phyloP scores from a whole-genome alignment of 2,797 vertebrate species.

The Sebastiscus albofasciatus region DNA sequence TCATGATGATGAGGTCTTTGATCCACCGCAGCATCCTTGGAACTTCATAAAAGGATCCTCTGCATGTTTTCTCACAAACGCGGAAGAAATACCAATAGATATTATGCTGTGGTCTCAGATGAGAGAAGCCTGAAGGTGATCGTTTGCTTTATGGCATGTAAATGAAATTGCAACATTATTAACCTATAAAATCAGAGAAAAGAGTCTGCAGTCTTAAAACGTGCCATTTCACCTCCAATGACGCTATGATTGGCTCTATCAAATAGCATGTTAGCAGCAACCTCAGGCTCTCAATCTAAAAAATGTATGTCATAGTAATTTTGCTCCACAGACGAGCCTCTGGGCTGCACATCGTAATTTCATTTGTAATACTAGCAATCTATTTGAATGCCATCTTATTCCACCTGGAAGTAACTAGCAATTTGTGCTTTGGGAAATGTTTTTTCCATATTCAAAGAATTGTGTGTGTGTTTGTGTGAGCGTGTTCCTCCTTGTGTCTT shows the following conservation, averaged over 20 bases:
- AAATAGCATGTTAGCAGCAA: constrained; percentile 1
- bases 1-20: constrained; percentile 26
- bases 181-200: constrained; percentile 8
- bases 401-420: constrained; percentile 25
- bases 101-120: background rate
- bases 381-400: constrained; percentile 16
- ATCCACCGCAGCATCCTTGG: constrained; percentile 4
- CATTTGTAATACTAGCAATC: constrained; percentile 27
- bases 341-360: constrained; percentile 19
- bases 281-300: background rate
- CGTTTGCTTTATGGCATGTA: constrained; percentile 8
- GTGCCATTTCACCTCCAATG: constrained; percentile 5
- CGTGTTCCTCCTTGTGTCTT: background rate
- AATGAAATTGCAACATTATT: constrained; percentile 25
- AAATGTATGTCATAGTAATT: constrained; percentile 12
- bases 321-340: background rate
- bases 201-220: background rate
- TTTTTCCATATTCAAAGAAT: constrained; percentile 6
- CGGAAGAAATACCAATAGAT: background rate
- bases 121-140: constrained; percentile 2
- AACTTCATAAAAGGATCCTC: constrained; percentile 8
- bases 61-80: background rate
- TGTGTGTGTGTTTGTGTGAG: background rate
- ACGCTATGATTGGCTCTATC: background rate
- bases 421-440: constrained; percentile 1